These are phyloP conservation scores for Formica aserva DNA, from an alignment of 2,888 invertebrate species.

Conservation along the genomic window DNA sequence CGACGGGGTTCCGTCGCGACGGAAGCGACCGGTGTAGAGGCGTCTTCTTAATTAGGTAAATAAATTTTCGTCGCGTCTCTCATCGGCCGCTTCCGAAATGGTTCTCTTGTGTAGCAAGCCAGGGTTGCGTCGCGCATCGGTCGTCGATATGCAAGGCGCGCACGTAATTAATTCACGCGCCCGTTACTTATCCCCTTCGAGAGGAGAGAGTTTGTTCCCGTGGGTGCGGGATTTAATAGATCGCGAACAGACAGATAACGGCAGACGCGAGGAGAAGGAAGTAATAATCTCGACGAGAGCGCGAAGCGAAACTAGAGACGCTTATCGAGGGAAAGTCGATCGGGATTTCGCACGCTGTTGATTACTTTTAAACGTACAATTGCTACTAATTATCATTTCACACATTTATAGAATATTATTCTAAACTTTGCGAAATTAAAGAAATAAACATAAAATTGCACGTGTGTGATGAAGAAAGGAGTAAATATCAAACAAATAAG, in stretches of 20 bases:
- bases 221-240: conserved; percentile 25
- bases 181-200: conserved; percentile 35
- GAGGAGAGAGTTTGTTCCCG: conserved; percentile 44
- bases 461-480: neutral
- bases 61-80: conserved; percentile 66
- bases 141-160: conserved; percentile 48
- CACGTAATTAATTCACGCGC: conserved; percentile 60
- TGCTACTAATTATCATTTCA: neutral
- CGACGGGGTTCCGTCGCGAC: conserved; percentile 50
- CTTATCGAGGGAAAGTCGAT: conserved; percentile 21
- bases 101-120: conserved; percentile 20
- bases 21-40: conserved; percentile 11
- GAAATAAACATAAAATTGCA: neutral
- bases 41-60: conserved; percentile 68
- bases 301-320: conserved; percentile 11
- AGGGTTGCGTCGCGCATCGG: conserved; percentile 38
- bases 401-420: neutral
- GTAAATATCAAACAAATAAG: neutral
- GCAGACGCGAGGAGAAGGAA: conserved; percentile 24
- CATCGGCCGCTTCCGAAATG: conserved; percentile 39
- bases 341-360: neutral
- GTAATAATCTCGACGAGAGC: conserved; percentile 30
- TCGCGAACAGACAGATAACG: conserved; percentile 48
- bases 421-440: neutral
- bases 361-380: conserved; percentile 15